Evolutionary conservation across 2,797 vertebrate genomes (phyloP).

Genomic region (Pelochelys cantorii): DNA sequence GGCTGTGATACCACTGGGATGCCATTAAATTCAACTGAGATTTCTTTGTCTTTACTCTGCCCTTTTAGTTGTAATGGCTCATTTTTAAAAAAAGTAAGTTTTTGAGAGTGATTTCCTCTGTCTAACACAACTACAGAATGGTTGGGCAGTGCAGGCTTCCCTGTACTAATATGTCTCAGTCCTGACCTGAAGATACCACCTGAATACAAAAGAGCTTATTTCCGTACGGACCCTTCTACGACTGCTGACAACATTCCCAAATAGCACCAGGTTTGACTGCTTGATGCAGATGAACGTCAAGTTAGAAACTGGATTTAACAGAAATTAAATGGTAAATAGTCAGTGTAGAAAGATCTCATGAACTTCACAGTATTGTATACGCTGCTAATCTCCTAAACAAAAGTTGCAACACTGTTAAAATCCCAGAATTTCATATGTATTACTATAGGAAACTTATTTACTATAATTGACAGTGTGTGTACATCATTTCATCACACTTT

Average conservation of each 20-base stretch:
- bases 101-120: neutral
- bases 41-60: constrained; percentile 16
- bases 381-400: neutral
- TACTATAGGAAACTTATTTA: neutral
- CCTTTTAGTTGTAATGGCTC: neutral
- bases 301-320: neutral
- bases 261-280: neutral
- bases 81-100: constrained; percentile 1
- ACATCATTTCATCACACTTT: neutral
- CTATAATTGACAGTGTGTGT: neutral
- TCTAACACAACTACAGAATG: neutral
- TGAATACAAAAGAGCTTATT: neutral
- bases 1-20: constrained; percentile 23
- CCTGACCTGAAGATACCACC: neutral
- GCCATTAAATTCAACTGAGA: constrained; percentile 11
- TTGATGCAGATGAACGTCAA: neutral
- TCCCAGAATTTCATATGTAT: neutral
- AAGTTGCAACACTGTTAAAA: too few relatives aligned
- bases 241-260: neutral
- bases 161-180: neutral
- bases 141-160: neutral
- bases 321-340: neutral
- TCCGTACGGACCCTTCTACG: neutral
- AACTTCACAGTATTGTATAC: neutral
- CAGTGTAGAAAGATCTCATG: neutral